Conservation (phyloP, 2,797 vertebrate genomes). For the Synaphobranchus kaupii region DNA sequence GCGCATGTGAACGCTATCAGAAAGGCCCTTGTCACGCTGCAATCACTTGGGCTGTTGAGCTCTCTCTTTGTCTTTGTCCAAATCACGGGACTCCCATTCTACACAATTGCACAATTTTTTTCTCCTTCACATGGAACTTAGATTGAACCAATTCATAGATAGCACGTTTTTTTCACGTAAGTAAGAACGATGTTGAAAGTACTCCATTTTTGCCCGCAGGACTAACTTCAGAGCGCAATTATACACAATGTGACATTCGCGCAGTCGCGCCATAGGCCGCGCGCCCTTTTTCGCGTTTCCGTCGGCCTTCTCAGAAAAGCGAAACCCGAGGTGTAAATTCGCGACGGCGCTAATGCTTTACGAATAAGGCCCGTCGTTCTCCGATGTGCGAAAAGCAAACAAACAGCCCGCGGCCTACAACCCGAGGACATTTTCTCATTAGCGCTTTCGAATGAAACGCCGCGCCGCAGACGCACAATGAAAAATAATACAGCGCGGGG, state of each 20-base stretch:
- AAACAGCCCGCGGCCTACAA: constrained; percentile 45
- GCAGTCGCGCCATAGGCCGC: not conserved
- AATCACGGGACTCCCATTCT: not conserved
- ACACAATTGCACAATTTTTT: too few species aligned
- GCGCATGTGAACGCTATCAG: not conserved
- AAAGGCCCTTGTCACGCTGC: not conserved
- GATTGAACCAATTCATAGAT: not conserved
- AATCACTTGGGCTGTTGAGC: not conserved
- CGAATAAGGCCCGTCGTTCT: constrained; percentile 45
- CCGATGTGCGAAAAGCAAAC: constrained; percentile 54
- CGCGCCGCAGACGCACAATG: constrained; percentile 51
- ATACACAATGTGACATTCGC: not conserved
- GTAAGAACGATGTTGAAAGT: not conserved
- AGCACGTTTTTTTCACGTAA: not conserved
- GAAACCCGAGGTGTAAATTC: constrained; percentile 41
- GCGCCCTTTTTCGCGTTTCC: not conserved
- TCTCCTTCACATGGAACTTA: too few species aligned
- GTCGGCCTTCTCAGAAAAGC: not conserved
- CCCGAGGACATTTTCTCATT: constrained; percentile 62
- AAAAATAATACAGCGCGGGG: constrained; percentile 50
- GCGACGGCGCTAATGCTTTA: constrained; percentile 50
- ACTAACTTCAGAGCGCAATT: not conserved
- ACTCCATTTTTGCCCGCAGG: not conserved
- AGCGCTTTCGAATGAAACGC: constrained; percentile 54
- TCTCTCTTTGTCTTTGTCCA: not conserved